Evolutionary conservation across 1,140 invertebrate species (phyloP), one percentile per base, ranked within the genome.

Genomic region (Nasonia giraulti): DNA sequence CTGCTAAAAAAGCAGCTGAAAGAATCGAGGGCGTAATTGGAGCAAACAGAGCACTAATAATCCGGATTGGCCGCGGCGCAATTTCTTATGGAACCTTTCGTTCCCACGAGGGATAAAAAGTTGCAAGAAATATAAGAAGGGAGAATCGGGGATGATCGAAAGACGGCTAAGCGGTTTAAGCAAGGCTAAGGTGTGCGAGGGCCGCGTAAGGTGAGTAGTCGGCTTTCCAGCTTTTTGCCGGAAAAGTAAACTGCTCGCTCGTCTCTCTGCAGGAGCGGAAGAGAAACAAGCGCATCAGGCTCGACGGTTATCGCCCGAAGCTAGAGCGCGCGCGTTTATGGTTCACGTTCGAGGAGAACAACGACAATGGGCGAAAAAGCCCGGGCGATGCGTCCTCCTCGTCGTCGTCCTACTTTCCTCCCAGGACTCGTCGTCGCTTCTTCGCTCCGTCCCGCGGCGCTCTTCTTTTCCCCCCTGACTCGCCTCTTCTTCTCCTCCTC

Each of bases 321-420:
- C 23, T 33, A 27, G 23, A 71, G 69, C 69, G 31, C 69, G 23
- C 69, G 69, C 69, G 23, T 71, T 71, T 71, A 71, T 33, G 69
- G 69, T 71, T 33, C 69, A 31, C 69, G 69, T 71, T 71, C 69
- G 69, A 71, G 27, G 69, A 71, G 69, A 71, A 71, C 69, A 71
- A 71, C 69, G 69, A 71, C 69, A 71, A 71, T 71, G 69, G 69
- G 20, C 69, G 33, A 71, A 71, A 71, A 71, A n/a, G 69, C 23
- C 6, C 17, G 27, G 23, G 69, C 31, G 69, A 71, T 27, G 69
- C 14, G 69, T 12, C 31, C n/a, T 55, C 17, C 17, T 62, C 55
- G 47, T 50, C 20, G 27, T 69, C 66, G 23, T 33, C 69, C 69
- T 71, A 71, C 69, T 71, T 62, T 71, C 69, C 69, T 71, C 69